These are phyloP conservation scores for Helicoverpa zea DNA, from an alignment of 1,140 invertebrate genomes.

Conservation along the genomic window DNA sequence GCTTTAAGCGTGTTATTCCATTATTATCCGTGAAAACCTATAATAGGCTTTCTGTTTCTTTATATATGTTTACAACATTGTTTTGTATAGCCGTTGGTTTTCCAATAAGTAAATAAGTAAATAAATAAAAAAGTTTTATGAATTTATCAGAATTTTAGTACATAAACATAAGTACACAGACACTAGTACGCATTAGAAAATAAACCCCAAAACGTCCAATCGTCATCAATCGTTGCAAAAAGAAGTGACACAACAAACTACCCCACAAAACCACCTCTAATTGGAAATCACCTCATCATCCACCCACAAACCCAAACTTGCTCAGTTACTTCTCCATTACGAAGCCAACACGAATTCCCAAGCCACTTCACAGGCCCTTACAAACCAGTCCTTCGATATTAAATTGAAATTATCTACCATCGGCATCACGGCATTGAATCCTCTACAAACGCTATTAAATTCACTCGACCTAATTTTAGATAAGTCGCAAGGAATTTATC, in stretches of 20 bases:
- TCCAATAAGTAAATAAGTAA: too few species aligned
- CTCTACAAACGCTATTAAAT: conserved; percentile 39
- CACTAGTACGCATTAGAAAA: too few species aligned
- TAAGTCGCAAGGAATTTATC: conserved; percentile 59
- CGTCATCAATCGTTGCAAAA: not conserved
- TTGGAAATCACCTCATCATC: conserved; percentile 1
- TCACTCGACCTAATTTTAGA: conserved; percentile 55
- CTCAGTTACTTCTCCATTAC: conserved; percentile 22
- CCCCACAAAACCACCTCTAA: conserved; percentile 16
- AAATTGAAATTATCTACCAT: conserved; percentile 52
- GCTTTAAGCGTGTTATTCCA: too few species aligned
- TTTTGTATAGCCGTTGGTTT: too few species aligned
- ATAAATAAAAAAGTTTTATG: too few species aligned
- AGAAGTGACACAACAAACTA: not conserved
- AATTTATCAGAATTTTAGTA: too few species aligned
- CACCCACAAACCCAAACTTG: not conserved
- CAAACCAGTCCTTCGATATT: conserved; percentile 44
- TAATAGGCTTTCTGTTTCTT: too few species aligned
- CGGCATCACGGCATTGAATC: conserved; percentile 34
- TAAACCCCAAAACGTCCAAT: too few species aligned
- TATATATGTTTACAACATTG: too few species aligned
- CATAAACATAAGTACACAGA: too few species aligned
- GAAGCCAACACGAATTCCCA: conserved; percentile 29
- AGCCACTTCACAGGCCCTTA: conserved; percentile 34
- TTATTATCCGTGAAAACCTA: too few species aligned